Evolutionary conservation across 2,113 vertebrate genomes (phyloP).

Genomic region (Cinclus mexicanus): DNA sequence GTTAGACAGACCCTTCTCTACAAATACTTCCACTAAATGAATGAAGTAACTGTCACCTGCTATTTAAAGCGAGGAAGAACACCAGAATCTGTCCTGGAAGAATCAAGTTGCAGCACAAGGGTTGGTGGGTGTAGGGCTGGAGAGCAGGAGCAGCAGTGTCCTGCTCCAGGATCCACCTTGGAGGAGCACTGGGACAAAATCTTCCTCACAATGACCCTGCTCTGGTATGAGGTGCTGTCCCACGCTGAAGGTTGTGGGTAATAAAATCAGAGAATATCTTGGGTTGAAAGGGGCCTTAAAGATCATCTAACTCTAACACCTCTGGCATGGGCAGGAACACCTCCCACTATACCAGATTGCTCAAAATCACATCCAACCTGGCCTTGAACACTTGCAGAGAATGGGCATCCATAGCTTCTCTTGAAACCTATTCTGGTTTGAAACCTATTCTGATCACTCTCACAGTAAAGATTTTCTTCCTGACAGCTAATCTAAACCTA

Average conservation of each 20-base stretch:
- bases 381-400: neutral
- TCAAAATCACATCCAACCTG: neutral
- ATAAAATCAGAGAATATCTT: neutral
- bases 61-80: neutral
- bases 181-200: neutral
- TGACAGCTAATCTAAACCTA: neutral
- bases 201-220: neutral
- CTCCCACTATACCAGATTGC: neutral
- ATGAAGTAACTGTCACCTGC: neutral
- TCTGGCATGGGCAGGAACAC: neutral
- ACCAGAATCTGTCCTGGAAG: neutral
- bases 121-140: neutral
- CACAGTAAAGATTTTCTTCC: neutral
- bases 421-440: neutral
- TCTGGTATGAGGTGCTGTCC: neutral
- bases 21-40: neutral
- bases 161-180: neutral
- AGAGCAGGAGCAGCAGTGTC: neutral
- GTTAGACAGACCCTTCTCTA: neutral
- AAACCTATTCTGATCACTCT: neutral
- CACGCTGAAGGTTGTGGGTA: neutral
- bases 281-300: neutral
- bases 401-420: neutral
- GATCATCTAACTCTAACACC: neutral
- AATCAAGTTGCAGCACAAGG: neutral